Conservation (phyloP, 1,140 invertebrate genomes). For the Maconellicoccus hirsutus region DNA sequence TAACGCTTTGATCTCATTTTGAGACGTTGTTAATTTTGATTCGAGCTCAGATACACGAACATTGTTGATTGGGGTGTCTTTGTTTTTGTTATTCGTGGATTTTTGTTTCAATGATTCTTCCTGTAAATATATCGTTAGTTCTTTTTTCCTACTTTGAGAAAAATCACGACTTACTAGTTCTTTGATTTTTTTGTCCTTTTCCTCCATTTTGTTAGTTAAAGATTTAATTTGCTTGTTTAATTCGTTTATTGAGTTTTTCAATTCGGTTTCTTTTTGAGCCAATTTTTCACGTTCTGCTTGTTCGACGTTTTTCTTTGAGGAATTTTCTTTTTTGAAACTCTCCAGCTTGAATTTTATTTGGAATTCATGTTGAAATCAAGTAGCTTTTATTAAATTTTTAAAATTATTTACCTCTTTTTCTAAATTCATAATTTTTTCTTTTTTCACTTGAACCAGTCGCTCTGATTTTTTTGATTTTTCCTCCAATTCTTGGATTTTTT, state of each 20-base stretch:
- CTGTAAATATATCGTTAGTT: not conserved
- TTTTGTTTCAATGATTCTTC: not conserved
- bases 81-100: not conserved
- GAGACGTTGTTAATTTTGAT: not conserved
- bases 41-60: not conserved
- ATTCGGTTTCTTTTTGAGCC: not conserved
- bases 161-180: not conserved
- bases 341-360: not conserved
- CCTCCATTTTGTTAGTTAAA: not conserved
- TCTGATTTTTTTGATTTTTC: slow-evolving; percentile 48
- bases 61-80: not conserved
- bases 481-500: slow-evolving; percentile 42
- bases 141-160: no score
- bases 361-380: not conserved
- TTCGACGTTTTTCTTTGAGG: not conserved
- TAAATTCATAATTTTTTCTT: slow-evolving; percentile 46
- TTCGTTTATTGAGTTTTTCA: not conserved
- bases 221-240: not conserved
- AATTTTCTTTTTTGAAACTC: not conserved
- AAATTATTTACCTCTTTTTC: slow-evolving; percentile 39
- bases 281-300: not conserved
- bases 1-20: not conserved
- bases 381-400: not conserved
- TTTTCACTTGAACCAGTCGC: slow-evolving; percentile 41
- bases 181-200: slow-evolving; percentile 1